Evolutionary conservation across 2,113 vertebrate genomes (phyloP).

Genomic region (Limanda limanda): DNA sequence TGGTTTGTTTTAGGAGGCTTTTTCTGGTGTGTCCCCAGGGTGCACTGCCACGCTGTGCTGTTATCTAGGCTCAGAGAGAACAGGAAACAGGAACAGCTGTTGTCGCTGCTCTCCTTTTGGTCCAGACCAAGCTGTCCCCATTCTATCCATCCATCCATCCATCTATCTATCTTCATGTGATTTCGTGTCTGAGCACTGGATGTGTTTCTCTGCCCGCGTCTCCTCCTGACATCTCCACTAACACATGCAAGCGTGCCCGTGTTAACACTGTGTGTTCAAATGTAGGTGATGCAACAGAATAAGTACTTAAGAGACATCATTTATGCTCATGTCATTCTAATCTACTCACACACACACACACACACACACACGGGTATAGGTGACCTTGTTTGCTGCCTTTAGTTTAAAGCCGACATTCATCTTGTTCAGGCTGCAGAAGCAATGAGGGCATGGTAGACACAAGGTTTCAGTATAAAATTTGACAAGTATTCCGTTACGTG

Average conservation of each 20-base stretch:
- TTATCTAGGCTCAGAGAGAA: conserved; percentile 61
- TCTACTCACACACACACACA: not conserved
- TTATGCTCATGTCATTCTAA: not conserved
- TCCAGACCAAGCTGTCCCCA: conserved; percentile 69
- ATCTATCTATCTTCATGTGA: conserved; percentile 46
- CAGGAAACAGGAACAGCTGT: conserved; percentile 74
- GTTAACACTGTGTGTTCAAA: not conserved
- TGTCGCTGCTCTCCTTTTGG: conserved; percentile 47
- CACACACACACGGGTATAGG: not conserved
- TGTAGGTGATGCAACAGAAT: not conserved
- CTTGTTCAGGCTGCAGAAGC: conserved; percentile 7
- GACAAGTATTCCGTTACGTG: conserved; percentile 13
- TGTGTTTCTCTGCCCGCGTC: conserved; percentile 9
- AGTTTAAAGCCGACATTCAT: not conserved
- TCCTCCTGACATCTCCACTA: not conserved
- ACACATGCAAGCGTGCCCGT: conserved; percentile 10
- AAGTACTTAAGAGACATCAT: not conserved
- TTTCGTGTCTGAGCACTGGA: conserved; percentile 30
- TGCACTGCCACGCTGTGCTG: conserved; percentile 49
- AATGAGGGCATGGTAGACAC: conserved; percentile 1
- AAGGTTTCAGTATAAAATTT: not conserved
- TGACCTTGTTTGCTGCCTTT: conserved; percentile 15
- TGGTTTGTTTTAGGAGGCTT: conserved; percentile 70
- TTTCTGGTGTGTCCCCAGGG: conserved; percentile 63
- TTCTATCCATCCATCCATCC: conserved; percentile 63